Base-by-base conservation (phyloP, 1,140 invertebrate genomes). In the Limonius californicus region DNA sequence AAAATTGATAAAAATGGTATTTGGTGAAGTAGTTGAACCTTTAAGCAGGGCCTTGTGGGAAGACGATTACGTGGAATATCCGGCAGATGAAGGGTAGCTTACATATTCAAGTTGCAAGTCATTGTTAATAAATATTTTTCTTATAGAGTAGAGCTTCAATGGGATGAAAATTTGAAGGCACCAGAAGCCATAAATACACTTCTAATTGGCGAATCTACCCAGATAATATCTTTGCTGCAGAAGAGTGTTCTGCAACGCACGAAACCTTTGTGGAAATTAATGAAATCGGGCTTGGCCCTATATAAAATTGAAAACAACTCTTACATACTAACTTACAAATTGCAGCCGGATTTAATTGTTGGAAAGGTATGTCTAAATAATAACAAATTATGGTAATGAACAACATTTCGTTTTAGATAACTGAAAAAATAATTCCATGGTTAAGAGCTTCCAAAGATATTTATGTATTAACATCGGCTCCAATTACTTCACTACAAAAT, bases 1-100 rank as follows among this genome's bases (percentile, higher is more conserved):
- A 18, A 45, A 45, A 45, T 27, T 9, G 30, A 57, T 42, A 32
- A 68, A 39, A 27, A 74, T 73, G 73, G 32, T 68, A 8, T 76
- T 74, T 70, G 74, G 72, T 8, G 74, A 76, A 66, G 71, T 76
- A 63, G 60, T 72, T 9, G 72, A 74, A 57, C 73, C 73, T 1
- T 66, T 63, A 32, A 72, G 72, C 27, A 63, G 74, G 32, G 74
- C 74, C 19, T 57, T 76, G 21, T 68, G 72, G 35, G 60, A 70
- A 32, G 69, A 69, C 23, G 70, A 71, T 50, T 47, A 59, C 60
- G 63, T 66, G 39, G 68, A 71, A 14, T 63, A 67, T 60, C 64
- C 66, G n/a, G 61, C 64, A 62, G 67, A 70, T 65, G 45, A 54
- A 60, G 43, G 57, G 72, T 73, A 67, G 3, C n/a, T n/a, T n/a